phyloP scores from a whole-genome alignment of 2,113 vertebrate species.

The Balaenoptera acutorostrata region DNA sequence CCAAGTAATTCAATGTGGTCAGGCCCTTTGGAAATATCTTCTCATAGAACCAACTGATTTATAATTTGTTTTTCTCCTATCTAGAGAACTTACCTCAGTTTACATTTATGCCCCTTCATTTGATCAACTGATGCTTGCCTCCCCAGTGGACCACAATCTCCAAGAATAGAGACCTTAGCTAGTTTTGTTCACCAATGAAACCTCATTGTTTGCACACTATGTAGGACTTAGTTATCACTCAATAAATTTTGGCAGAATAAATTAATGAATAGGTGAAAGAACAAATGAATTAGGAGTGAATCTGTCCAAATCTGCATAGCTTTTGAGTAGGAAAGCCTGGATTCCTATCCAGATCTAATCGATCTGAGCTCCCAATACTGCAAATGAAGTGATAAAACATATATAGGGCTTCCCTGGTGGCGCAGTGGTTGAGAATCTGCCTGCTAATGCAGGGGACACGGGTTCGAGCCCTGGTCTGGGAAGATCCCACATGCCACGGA shows the following conservation, averaged over 20 bases:
- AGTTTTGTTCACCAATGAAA: neutral
- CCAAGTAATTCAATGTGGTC: too few relatives aligned
- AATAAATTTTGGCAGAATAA: neutral
- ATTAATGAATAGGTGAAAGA: neutral
- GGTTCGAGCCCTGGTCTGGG: too few relatives aligned
- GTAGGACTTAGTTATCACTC: neutral
- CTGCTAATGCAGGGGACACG: too few relatives aligned
- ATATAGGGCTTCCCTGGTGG: too few relatives aligned
- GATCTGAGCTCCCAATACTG: neutral
- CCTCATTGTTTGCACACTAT: neutral
- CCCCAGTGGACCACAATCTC: neutral
- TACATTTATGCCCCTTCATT: neutral
- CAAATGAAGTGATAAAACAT: neutral
- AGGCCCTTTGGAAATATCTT: neutral
- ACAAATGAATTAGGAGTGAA: neutral
- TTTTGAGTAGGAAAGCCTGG: slow-evolving; percentile 4
- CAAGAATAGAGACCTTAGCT: neutral
- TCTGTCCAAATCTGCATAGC: neutral
- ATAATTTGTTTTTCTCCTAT: neutral
- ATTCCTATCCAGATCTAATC: neutral
- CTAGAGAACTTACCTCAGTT: neutral
- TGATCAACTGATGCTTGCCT: neutral
- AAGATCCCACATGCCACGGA: too few relatives aligned
- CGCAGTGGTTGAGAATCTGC: too few relatives aligned
- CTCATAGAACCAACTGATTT: neutral